phyloP scores from a whole-genome alignment of 2,797 vertebrate genomes.

The Cebuella pygmaea region DNA sequence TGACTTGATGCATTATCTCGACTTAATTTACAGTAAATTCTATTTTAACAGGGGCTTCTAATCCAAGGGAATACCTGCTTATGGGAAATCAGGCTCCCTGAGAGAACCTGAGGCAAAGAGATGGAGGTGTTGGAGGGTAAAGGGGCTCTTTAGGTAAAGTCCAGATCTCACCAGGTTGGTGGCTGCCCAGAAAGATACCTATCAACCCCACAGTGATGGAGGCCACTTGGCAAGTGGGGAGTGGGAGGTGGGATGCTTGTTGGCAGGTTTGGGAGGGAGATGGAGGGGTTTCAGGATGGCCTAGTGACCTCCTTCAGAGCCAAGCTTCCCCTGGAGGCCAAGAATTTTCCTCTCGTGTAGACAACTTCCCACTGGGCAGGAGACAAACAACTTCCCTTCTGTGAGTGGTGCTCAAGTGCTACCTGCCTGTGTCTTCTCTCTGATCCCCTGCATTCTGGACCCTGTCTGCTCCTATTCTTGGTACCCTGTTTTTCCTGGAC shows the following conservation, averaged over 20 bases:
- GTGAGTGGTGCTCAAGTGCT: neutral
- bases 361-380: neutral
- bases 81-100: neutral
- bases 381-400: neutral
- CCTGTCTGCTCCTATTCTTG: neutral
- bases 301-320: neutral
- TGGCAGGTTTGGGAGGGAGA: neutral
- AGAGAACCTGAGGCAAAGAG: neutral
- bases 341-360: neutral
- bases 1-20: neutral
- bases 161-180: neutral
- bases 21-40: neutral
- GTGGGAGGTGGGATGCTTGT: neutral
- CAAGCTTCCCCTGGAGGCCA: neutral
- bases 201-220: neutral
- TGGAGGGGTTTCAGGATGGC: neutral
- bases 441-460: neutral
- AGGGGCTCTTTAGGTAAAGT: no score
- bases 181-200: neutral
- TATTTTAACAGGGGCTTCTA: slow-evolving; percentile 11
- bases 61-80: neutral
- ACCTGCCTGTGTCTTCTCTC: neutral
- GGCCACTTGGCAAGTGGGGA: neutral
- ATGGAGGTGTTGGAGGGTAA: neutral
- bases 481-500: neutral